Evolutionary conservation across 2,113 vertebrate species (phyloP).

Genomic region (Psophia crepitans): DNA sequence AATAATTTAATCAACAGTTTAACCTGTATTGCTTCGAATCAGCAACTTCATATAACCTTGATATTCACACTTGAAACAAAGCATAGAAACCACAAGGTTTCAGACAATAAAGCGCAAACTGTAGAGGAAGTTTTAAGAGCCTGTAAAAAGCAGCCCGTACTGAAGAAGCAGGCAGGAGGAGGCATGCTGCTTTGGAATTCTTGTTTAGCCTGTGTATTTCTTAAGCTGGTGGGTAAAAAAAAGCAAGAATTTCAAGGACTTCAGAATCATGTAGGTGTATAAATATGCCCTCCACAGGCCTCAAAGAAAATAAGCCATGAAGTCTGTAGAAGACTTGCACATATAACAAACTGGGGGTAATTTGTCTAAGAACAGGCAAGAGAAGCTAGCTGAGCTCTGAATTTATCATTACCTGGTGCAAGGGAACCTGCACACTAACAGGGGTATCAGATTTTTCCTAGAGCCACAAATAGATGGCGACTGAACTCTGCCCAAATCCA

Average conservation of each 20-base stretch:
- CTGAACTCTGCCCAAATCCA: background rate
- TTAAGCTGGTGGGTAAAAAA: background rate
- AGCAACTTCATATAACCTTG: background rate
- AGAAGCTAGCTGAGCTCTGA: background rate
- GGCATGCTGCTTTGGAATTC: background rate
- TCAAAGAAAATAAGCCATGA: background rate
- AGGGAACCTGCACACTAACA: background rate
- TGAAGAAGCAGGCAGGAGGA: background rate
- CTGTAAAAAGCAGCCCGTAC: background rate
- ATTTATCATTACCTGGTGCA: background rate
- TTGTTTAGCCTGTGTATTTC: background rate
- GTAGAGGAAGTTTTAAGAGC: background rate
- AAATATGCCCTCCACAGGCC: background rate
- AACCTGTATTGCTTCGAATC: background rate
- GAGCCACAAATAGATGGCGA: background rate
- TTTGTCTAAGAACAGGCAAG: background rate
- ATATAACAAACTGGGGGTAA: background rate
- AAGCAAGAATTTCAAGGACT: background rate
- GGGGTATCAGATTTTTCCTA: background rate
- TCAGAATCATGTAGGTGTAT: background rate
- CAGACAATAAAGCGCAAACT: background rate
- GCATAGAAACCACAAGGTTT: background rate
- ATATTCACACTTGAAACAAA: background rate
- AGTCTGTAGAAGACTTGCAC: background rate
- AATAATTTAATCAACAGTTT: background rate